phyloP scores from a whole-genome alignment of 2,797 vertebrate species.

The Coccyzus lansbergi region DNA sequence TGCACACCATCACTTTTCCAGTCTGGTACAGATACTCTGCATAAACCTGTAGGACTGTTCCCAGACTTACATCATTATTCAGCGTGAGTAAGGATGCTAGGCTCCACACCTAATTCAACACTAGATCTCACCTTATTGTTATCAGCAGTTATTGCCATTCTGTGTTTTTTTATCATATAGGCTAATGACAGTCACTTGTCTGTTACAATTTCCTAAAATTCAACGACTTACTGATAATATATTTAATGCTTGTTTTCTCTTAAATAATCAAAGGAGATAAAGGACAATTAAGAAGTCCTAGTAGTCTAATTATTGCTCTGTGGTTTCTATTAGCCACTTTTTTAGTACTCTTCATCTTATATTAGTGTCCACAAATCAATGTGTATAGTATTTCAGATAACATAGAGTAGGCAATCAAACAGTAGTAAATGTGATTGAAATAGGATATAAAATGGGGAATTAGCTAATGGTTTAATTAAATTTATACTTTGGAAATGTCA shows the following conservation, averaged over 20 bases:
- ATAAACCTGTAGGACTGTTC: not conserved
- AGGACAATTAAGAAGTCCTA: not conserved
- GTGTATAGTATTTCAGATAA: constrained; percentile 20
- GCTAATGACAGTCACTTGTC: not conserved
- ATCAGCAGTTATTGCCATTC: not conserved
- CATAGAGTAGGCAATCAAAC: not conserved
- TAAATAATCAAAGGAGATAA: constrained; percentile 10
- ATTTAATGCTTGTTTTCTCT: not conserved
- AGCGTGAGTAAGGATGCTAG: not conserved
- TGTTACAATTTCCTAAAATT: constrained; percentile 2
- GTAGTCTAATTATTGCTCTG: constrained; percentile 1
- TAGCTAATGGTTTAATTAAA: constrained; percentile 38
- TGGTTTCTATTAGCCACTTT: constrained; percentile 27
- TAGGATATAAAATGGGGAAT: constrained; percentile 36
- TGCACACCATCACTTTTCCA: accelerated
- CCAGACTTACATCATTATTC: not conserved
- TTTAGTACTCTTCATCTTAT: constrained; percentile 18
- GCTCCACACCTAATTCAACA: not conserved
- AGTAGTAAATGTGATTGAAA: constrained; percentile 41
- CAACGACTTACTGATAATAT: not conserved
- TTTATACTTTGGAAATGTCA: not conserved
- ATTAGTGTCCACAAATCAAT: constrained; percentile 40
- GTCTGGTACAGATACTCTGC: not conserved
- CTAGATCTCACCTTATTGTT: not conserved
- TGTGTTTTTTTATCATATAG: not conserved